phyloP scores from a whole-genome alignment of 2,888 invertebrate genomes.

The Trichopoda pennipes region DNA sequence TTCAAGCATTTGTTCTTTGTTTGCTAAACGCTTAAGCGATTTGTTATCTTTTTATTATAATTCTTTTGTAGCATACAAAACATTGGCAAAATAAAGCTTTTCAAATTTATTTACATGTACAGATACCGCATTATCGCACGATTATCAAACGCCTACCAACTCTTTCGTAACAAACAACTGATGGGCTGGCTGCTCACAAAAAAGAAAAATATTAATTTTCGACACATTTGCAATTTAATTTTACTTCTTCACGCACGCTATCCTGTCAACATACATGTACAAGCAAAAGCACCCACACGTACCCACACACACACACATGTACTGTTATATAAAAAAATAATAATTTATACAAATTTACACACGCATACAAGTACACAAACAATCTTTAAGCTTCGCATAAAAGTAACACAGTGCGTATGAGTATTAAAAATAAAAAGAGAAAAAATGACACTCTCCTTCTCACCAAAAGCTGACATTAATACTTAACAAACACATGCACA shows the following conservation, averaged over 20 bases:
- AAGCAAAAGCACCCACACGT: background rate
- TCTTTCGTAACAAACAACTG: conserved; percentile 23
- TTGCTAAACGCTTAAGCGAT: conserved; percentile 45
- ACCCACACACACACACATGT: conserved; percentile 2
- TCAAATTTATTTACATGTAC: conserved; percentile 54
- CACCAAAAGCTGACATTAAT: background rate
- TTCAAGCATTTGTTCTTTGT: conserved; percentile 42
- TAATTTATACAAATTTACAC: conserved; percentile 7
- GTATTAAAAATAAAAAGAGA: background rate
- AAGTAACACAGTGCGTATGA: conserved; percentile 49
- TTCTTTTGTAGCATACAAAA: conserved; percentile 20
- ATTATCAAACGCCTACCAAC: conserved; percentile 48
- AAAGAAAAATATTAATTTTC: conserved; percentile 60
- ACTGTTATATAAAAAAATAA: conserved; percentile 8
- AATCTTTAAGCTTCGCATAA: conserved; percentile 14
- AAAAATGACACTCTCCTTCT: background rate
- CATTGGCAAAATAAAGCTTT: conserved; percentile 13
- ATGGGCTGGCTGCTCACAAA: conserved; percentile 22
- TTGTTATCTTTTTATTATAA: conserved; percentile 16
- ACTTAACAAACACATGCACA: background rate
- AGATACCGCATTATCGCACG: conserved; percentile 57
- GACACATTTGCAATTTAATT: conserved; percentile 67
- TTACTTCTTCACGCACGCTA: conserved; percentile 58
- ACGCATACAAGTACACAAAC: background rate
- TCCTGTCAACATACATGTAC: conserved; percentile 23